phyloP scores from a whole-genome alignment of 2,797 vertebrate genomes.

The Natrix natrix region DNA sequence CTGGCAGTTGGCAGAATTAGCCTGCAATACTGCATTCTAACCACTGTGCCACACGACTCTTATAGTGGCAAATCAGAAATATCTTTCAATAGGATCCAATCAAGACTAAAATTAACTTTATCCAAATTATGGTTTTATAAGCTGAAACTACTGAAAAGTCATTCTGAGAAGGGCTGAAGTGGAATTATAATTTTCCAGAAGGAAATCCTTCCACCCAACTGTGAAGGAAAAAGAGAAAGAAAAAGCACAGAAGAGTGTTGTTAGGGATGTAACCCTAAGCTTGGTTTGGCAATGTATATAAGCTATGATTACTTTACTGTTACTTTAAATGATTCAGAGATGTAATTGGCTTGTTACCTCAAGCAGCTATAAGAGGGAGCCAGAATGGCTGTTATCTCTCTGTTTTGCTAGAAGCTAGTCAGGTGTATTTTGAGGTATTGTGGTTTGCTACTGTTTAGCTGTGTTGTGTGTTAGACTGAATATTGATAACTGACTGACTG shows the following conservation, averaged over 20 bases:
- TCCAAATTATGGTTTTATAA: neutral
- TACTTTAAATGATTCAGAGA: too few relatives aligned
- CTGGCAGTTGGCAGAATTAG: neutral
- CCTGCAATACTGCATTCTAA: neutral
- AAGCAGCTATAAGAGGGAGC: too few relatives aligned
- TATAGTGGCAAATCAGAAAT: neutral
- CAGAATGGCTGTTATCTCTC: too few relatives aligned
- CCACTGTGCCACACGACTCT: neutral
- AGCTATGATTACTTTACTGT: too few relatives aligned
- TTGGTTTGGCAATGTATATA: too few relatives aligned
- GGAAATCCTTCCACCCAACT: neutral
- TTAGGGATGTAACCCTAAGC: too few relatives aligned
- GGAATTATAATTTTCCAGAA: neutral
- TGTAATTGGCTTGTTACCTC: too few relatives aligned
- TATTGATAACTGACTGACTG: too few relatives aligned
- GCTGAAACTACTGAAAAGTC: neutral
- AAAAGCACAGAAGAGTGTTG: neutral
- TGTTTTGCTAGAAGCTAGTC: too few relatives aligned
- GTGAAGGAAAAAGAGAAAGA: neutral
- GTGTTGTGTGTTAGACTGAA: too few relatives aligned
- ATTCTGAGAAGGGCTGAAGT: neutral
- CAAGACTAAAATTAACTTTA: neutral
- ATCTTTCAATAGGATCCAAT: neutral
- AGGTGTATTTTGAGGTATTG: too few relatives aligned
- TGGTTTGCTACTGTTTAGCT: too few relatives aligned